Percentiles rank a stretch among this genome's conserved stretches.
These are phyloP conservation scores for Hycleus phaleratus DNA, from an alignment of 1,140 invertebrate genomes.

Conservation along the genomic window DNA sequence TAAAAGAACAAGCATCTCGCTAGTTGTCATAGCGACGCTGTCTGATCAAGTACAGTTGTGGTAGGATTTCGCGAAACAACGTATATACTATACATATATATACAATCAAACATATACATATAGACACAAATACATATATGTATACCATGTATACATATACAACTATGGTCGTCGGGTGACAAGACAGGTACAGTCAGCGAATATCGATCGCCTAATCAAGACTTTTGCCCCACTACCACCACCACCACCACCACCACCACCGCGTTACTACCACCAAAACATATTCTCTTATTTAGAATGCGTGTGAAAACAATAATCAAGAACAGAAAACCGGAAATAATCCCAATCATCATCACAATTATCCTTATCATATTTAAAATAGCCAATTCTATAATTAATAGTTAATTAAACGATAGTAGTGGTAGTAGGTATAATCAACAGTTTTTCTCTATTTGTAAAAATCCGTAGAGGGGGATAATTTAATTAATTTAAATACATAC, in stretches of 20 bases:
- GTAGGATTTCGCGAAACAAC: conserved; percentile 35
- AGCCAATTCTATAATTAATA: no score
- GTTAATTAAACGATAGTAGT: no score
- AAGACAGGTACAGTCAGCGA: conserved; percentile 37
- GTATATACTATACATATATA: no score
- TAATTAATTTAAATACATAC: not conserved
- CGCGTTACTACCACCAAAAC: no score
- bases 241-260: no score
- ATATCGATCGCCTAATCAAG: conserved; percentile 34
- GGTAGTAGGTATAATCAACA: no score
- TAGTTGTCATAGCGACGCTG: conserved; percentile 37
- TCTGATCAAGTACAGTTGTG: conserved; percentile 32
- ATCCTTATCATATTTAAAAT: no score
- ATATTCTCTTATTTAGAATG: conserved; percentile 26
- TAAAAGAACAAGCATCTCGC: conserved; percentile 30
- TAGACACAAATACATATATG: not conserved
- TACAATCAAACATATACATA: not conserved
- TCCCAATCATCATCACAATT: no score
- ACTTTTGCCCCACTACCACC: conserved; percentile 27
- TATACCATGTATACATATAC: not conserved
- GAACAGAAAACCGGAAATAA: not conserved
- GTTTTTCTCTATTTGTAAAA: no score
- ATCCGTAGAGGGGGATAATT: no score
- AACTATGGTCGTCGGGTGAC: conserved; percentile 24
- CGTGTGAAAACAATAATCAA: conserved; percentile 23